These are phyloP conservation scores for Propithecus perrieri DNA, from an alignment of 2,797 vertebrate genomes.

Conservation along the genomic window DNA sequence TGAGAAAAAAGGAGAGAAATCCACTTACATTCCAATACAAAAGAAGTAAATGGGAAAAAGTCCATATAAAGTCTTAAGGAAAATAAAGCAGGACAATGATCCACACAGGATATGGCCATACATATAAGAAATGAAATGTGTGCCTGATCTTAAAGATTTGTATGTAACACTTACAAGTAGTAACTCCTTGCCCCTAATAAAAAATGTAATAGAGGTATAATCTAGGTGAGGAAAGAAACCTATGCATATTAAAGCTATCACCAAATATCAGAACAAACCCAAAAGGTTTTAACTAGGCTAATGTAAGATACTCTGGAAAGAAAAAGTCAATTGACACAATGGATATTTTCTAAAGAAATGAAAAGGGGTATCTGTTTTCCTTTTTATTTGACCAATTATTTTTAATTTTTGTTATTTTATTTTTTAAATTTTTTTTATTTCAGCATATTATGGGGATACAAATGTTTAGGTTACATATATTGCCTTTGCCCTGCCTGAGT, in stretches of 20 bases:
- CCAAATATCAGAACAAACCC: neutral
- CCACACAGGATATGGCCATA: neutral
- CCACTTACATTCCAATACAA: neutral
- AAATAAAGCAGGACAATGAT: neutral
- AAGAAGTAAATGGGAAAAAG: neutral
- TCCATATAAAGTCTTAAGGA: neutral
- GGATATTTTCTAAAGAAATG: neutral
- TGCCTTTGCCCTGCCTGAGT: too few relatives aligned
- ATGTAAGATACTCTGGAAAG: slow-evolving; percentile 12
- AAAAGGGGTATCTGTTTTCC: neutral
- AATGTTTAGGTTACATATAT: too few relatives aligned
- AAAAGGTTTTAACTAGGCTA: neutral
- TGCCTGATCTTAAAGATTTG: neutral
- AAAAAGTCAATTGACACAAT: neutral
- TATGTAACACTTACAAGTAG: neutral
- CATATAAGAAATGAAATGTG: neutral
- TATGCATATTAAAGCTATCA: neutral
- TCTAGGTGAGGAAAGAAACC: neutral
- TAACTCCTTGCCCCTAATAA: neutral
- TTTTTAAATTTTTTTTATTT: too few relatives aligned
- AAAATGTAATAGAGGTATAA: neutral
- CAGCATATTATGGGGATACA: too few relatives aligned
- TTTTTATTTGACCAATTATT: neutral
- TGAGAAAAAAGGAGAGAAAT: neutral
- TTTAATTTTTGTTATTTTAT: neutral